Conservation (phyloP, 2,888 invertebrate species). For the Dione vanillae region DNA sequence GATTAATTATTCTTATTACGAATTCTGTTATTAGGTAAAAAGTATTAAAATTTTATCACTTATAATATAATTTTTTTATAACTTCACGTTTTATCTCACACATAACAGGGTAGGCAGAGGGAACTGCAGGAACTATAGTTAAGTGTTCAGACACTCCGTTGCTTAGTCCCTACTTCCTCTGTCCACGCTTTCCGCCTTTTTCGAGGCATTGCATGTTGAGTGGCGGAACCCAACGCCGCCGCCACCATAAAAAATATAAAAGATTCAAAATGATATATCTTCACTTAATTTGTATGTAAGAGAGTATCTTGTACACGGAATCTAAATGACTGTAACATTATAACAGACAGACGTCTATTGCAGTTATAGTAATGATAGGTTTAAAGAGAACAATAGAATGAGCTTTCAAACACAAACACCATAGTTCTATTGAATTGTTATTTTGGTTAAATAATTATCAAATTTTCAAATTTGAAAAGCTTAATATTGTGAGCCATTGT, state of each 20-base stretch:
- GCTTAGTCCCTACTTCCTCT: no score
- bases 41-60: no score
- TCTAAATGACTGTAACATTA: conserved; percentile 23
- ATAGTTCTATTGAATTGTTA: conserved; percentile 14
- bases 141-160: no score
- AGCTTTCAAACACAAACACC: conserved; percentile 23
- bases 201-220: no score
- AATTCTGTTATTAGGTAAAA: no score
- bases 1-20: neutral
- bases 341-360: conserved; percentile 27
- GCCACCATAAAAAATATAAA: neutral
- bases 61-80: no score
- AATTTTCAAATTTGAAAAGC: conserved; percentile 19
- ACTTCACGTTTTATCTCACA: neutral
- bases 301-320: conserved; percentile 21
- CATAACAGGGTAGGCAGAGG: no score
- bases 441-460: conserved; percentile 19
- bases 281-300: conserved; percentile 25
- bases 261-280: neutral
- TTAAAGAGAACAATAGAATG: conserved; percentile 48
- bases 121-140: no score
- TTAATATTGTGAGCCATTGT: neutral
- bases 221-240: no score
- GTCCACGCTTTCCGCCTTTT: no score
- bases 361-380: conserved; percentile 45